phyloP scores from a whole-genome alignment of 2,888 invertebrate species.

The Drosophila conformis region DNA sequence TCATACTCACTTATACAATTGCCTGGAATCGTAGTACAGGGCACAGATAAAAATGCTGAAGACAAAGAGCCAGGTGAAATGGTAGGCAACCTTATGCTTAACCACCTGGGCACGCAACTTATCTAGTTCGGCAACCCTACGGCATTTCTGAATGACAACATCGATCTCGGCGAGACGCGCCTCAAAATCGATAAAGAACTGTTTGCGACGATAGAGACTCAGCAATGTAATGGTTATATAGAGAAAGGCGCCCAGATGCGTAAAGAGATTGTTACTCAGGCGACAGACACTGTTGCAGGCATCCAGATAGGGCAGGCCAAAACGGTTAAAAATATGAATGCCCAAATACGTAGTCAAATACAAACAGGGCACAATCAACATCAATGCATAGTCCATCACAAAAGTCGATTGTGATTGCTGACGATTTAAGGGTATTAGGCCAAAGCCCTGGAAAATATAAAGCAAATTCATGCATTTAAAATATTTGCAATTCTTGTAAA shows the following conservation, averaged over 20 bases:
- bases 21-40: slow-evolving; percentile 67
- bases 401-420: slow-evolving; percentile 52
- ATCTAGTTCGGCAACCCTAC: slow-evolving; percentile 61
- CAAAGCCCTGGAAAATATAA: slow-evolving; percentile 65
- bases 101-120: slow-evolving; percentile 49
- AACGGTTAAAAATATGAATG: slow-evolving; percentile 52
- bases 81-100: slow-evolving; percentile 67
- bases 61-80: slow-evolving; percentile 72
- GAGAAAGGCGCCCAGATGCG: slow-evolving; percentile 80
- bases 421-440: slow-evolving; percentile 82
- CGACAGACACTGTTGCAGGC: slow-evolving; percentile 79
- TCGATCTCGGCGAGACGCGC: slow-evolving; percentile 77
- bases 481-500: not conserved
- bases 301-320: slow-evolving; percentile 54
- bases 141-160: slow-evolving; percentile 70
- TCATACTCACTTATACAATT: slow-evolving; percentile 67
- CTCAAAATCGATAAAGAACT: slow-evolving; percentile 79
- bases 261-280: slow-evolving; percentile 76
- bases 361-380: slow-evolving; percentile 74
- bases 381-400: slow-evolving; percentile 74
- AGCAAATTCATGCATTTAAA: not conserved
- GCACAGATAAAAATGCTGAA: slow-evolving; percentile 65
- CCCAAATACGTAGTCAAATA: slow-evolving; percentile 75
- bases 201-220: slow-evolving; percentile 79
- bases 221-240: slow-evolving; percentile 71